These are phyloP conservation scores for Prietella phreatophila DNA, from an alignment of 2,113 vertebrate species.

Conservation along the genomic window DNA sequence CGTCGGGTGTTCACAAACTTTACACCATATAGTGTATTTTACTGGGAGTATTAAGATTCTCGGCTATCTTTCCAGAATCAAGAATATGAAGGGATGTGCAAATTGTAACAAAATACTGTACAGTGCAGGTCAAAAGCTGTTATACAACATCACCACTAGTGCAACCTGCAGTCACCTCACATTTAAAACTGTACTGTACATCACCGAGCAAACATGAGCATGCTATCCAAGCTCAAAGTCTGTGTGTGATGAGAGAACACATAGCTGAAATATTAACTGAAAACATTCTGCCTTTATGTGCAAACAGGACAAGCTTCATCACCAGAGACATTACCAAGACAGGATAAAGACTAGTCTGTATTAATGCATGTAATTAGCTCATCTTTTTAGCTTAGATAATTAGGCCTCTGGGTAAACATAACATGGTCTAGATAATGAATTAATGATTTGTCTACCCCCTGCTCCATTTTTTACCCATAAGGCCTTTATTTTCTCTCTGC, in stretches of 20 bases:
- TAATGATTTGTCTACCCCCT: background rate
- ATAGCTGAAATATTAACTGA: background rate
- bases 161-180: background rate
- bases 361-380: background rate
- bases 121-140: background rate
- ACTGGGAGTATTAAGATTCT: background rate
- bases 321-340: background rate
- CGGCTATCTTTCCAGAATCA: background rate
- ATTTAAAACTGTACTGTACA: background rate
- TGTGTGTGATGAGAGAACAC: background rate
- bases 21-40: background rate
- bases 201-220: background rate
- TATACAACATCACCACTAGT: background rate
- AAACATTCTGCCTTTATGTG: background rate
- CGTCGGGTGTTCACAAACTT: background rate
- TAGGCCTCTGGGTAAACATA: constrained; percentile 3
- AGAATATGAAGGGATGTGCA: background rate
- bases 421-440: background rate
- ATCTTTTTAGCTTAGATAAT: background rate
- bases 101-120: background rate
- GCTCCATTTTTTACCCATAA: no score
- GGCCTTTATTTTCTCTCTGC: background rate
- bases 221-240: background rate
- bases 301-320: background rate
- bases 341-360: background rate